Evolutionary conservation across 1,140 invertebrate genomes (phyloP).

Genomic region (Pogonus chalceus): DNA sequence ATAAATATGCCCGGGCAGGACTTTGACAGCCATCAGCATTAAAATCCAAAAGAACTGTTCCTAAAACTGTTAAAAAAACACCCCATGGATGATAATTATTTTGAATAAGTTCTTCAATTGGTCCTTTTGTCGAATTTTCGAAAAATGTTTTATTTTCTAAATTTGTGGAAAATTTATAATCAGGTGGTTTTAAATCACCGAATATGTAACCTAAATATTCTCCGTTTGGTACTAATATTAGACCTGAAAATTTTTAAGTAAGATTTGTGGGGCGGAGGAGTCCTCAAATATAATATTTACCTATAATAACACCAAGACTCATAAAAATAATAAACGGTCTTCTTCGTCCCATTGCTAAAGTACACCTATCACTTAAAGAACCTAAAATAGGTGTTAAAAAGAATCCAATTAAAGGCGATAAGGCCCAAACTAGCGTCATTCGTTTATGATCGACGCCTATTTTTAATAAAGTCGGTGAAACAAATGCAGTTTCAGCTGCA

Average conservation of each 20-base stretch:
- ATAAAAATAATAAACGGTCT: slow-evolving; percentile 85
- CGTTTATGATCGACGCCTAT: slow-evolving; percentile 82
- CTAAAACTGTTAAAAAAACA: slow-evolving; percentile 84
- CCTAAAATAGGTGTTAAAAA: slow-evolving; percentile 88
- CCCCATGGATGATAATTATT: slow-evolving; percentile 65
- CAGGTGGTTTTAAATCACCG: slow-evolving; percentile 51
- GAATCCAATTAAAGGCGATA: slow-evolving; percentile 85
- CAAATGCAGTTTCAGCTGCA: slow-evolving; percentile 93
- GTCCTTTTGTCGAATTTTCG: slow-evolving; percentile 21
- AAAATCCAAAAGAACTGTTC: slow-evolving; percentile 89
- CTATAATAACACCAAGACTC: slow-evolving; percentile 79
- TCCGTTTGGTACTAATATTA: slow-evolving; percentile 85
- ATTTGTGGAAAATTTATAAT: slow-evolving; percentile 32
- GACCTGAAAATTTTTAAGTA: slow-evolving; percentile 42
- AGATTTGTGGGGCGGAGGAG: neutral
- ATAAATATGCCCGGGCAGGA: slow-evolving; percentile 81
- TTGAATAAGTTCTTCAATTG: neutral
- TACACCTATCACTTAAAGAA: slow-evolving; percentile 83
- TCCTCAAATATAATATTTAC: slow-evolving; percentile 38
- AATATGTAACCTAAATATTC: slow-evolving; percentile 69
- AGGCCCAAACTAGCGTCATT: slow-evolving; percentile 92
- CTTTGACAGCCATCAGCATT: slow-evolving; percentile 94
- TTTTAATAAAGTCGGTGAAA: slow-evolving; percentile 86
- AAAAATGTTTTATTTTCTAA: slow-evolving; percentile 23
- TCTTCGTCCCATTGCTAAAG: slow-evolving; percentile 65